Percentiles rank a stretch among this genome's conserved stretches.
Conservation (phyloP, 2,113 vertebrate species). For the Petromus typicus region DNA sequence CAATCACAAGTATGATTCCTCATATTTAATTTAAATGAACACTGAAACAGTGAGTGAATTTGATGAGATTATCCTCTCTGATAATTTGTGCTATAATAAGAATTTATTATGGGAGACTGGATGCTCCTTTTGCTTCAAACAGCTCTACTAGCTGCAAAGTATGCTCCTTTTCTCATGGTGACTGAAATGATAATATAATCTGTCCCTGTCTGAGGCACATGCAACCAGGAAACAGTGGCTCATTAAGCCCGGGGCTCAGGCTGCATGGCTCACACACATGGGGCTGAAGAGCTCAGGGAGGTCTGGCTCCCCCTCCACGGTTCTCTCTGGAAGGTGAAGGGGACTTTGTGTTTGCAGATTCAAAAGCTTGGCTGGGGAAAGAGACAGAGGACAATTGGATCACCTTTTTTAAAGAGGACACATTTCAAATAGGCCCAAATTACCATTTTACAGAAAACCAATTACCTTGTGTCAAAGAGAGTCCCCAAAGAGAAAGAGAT, state of each 20-base stretch:
- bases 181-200: neutral
- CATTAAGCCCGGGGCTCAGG: neutral
- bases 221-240: neutral
- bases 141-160: neutral
- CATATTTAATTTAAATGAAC: neutral
- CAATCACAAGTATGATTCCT: neutral
- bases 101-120: neutral
- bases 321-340: neutral
- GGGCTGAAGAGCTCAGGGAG: neutral
- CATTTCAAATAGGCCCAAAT: slow-evolving; percentile 37
- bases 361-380: neutral
- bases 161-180: neutral
- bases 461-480: slow-evolving; percentile 7
- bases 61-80: neutral
- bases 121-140: neutral
- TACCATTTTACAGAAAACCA: slow-evolving; percentile 30
- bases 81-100: neutral
- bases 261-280: fast-evolving
- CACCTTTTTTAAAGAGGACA: slow-evolving; percentile 10
- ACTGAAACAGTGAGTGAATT: neutral
- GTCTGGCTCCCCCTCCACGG: neutral
- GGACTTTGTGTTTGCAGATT: neutral
- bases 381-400: slow-evolving; percentile 13
- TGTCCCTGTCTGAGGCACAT: neutral
- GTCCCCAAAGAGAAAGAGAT: neutral